Evolutionary conservation across 2,888 invertebrate species (phyloP).

Genomic region (Campopleginae sp.): DNA sequence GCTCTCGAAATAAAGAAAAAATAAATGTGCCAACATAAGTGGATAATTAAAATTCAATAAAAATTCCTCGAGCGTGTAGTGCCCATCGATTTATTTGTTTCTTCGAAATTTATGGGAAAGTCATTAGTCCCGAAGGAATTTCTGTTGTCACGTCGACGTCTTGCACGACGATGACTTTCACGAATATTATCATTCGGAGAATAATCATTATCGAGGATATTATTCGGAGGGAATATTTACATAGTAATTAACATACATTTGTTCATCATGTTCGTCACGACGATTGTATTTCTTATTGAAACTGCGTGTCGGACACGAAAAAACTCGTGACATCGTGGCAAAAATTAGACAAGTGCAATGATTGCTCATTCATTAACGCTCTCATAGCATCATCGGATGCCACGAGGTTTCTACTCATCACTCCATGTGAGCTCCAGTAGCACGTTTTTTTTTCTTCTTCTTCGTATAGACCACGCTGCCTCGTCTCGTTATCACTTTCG

Average conservation of each 20-base stretch:
- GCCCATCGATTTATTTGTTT: neutral
- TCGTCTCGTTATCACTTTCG: slow-evolving; percentile 49
- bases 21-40: neutral
- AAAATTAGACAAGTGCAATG: neutral
- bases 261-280: neutral
- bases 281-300: neutral
- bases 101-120: neutral
- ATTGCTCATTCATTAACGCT: neutral
- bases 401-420: neutral
- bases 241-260: neutral
- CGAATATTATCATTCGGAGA: neutral
- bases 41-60: slow-evolving; percentile 5
- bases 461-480: slow-evolving; percentile 13
- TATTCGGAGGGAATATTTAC: neutral
- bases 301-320: too few relatives aligned
- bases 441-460: slow-evolving; percentile 23
- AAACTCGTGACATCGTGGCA: neutral
- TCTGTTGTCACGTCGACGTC: neutral
- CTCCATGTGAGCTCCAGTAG: slow-evolving; percentile 7
- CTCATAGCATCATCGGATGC: neutral
- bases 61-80: neutral
- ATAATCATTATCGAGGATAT: neutral
- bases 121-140: neutral
- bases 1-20: neutral
- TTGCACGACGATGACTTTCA: neutral